These are phyloP conservation scores for Linurgus olivaceus DNA, from an alignment of 2,797 vertebrate species.

Conservation along the genomic window DNA sequence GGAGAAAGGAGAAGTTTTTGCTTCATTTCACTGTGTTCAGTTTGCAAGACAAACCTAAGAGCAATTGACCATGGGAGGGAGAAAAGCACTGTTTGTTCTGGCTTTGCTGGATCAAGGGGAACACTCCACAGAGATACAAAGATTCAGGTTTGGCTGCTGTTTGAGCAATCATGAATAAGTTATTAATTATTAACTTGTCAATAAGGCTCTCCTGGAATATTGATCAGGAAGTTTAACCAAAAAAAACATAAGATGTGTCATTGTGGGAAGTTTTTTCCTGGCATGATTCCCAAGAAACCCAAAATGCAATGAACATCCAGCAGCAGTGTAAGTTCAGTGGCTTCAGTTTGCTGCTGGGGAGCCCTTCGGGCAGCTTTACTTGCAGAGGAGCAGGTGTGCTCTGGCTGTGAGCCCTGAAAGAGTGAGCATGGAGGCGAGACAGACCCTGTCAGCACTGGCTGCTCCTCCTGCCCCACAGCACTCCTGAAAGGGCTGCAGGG, in stretches of 20 bases:
- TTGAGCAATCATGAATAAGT: not conserved
- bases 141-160: not conserved
- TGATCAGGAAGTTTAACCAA: not conserved
- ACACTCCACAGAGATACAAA: not conserved
- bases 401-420: not conserved
- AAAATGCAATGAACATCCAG: not conserved
- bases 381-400: not conserved
- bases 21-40: not conserved
- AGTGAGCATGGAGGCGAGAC: rapidly evolving
- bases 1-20: not conserved
- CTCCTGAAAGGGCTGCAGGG: not conserved
- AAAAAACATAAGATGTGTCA: not conserved
- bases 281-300: not conserved
- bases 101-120: not conserved
- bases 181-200: slow-evolving; percentile 3
- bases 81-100: not conserved
- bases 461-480: not conserved
- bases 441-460: not conserved
- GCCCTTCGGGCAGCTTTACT: not conserved
- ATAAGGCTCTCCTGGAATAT: not conserved
- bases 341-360: not conserved
- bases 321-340: not conserved
- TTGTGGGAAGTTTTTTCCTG: not conserved
- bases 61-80: not conserved
- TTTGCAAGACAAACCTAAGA: not conserved